Evolutionary conservation across 2,113 vertebrate genomes (phyloP).

Genomic region (Barnardius zonarius): DNA sequence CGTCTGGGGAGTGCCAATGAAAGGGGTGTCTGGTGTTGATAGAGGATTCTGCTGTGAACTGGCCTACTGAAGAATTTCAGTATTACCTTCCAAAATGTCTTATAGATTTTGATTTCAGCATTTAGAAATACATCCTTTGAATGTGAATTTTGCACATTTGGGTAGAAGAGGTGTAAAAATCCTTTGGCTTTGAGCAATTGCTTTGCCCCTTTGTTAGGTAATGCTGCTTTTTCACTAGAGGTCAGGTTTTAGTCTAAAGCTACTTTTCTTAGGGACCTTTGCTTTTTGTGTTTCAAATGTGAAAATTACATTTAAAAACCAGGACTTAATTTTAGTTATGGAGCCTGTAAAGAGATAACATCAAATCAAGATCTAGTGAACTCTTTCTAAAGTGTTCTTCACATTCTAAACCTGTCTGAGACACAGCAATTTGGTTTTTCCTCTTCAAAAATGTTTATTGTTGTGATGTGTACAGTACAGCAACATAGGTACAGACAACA

Average conservation of each 20-base stretch:
- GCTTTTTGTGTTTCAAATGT: neutral
- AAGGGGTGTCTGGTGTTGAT: neutral
- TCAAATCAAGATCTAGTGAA: neutral
- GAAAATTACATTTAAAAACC: neutral
- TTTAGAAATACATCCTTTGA: neutral
- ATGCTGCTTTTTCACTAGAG: neutral
- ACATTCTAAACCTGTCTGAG: neutral
- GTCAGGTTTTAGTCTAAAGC: neutral
- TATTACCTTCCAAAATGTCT: neutral
- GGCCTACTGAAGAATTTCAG: neutral
- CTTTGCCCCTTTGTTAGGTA: neutral
- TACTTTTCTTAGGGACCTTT: neutral
- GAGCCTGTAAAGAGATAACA: neutral
- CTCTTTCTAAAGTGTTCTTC: neutral
- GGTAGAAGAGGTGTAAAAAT: neutral
- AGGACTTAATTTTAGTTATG: neutral
- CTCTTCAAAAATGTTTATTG: neutral
- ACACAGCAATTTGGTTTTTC: neutral
- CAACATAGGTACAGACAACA: neutral
- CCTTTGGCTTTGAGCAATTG: neutral
- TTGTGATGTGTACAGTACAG: neutral
- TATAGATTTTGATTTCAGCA: neutral
- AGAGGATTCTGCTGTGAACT: neutral
- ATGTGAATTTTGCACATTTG: neutral
- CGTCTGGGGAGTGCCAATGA: neutral